Evolutionary conservation across 1,140 invertebrate species (phyloP), one percentile per base, ranked within the genome.

Genomic region (Drosophila persimilis): DNA sequence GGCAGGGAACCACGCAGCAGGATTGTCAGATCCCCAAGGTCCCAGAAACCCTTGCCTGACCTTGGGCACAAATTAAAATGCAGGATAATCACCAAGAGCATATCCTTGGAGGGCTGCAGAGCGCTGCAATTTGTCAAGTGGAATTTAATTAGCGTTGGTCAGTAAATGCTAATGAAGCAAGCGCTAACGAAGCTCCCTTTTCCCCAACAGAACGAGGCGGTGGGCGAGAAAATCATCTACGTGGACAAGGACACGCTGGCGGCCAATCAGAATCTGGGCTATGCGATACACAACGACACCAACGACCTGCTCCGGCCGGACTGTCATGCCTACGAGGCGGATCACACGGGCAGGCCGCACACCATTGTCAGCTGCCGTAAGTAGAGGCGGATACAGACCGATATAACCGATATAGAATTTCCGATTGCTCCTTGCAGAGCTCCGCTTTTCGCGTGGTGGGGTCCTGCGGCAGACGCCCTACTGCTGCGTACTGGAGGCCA

Each of bases 321-420:
- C 22, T 91, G 90, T 29, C 85, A 89, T 57, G 80, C 74, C 64
- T 91, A 90, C 47, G 90, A 90, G 54, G 73, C 86, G n/a, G 90
- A 91, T 81, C 90, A 91, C 47, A 90, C 77, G 0, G 86, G 77
- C 51, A 75, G 83, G 26, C 80, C 80, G 3, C 80, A 86, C 44
- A 86, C 90, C 26, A 89, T 90, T 8, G 73, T 91, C 22, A 91
- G 89, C 48, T 91, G 90, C 20, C 90, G 90, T 91, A 77, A 76
- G 90, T 90, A 1, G 11, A 41, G 29, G 1, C 24, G 5, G 4
- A 11, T 20, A 7, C 15, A 9, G 0, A 22, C 17, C 8, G 24
- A 26, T 55, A 31, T 22, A 13, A 4, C 3, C 9, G 35, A 13
- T 11, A 13, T 13, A 13, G 9, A 2, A 9, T 22, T 48, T n/a